Evolutionary conservation across 2,888 invertebrate genomes (phyloP), one percentile per base, ranked within the genome.

Genomic region (Neoitamus cyanurus): DNA sequence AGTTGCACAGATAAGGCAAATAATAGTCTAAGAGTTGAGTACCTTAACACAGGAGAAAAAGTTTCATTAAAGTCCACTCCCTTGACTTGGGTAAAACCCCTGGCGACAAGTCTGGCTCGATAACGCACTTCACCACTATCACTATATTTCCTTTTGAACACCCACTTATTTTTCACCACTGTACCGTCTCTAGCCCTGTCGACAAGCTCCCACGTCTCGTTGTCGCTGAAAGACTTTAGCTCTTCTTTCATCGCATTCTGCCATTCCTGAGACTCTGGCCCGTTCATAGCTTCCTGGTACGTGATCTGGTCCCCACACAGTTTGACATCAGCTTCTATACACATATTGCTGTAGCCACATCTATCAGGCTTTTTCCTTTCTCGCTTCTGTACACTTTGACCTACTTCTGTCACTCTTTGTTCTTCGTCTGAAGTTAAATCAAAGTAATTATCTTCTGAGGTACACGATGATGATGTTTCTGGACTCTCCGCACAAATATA

Each of bases 51-150:
- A 15, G 86, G 84, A 0, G 83, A 73, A 69, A 84, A 85, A 6
- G 46, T 86, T 15, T 86, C 85, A 2, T 73, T 31, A 5, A 78
- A 85, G 15, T 86, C 78, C 5, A 84, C 13, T 2, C 82, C 82
- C n/a, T n/a, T n/a, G 25, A n/a, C 75, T 15, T 84, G 85, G 2
- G 48, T 70, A 13, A 36, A 84, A 3, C 83, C 85, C 36, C 84
- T 85, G 3, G 84, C 82, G 11, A 83, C 80, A 0, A 86, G 48
- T 5, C 85, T 20, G 4, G 78, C 80, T n/a, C 83, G 80, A 1
- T 36, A 15, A 9, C 37, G 15, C 6, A 83, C 20, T 1, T 34
- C 37, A 31, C 82, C 70, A 36, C 30, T 15, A 80, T 72, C n/a
- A 42, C n/a, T n/a, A n/a, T 2, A 46, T 30, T 36, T 69, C 48